phyloP scores from a whole-genome alignment of 2,888 invertebrate genomes.

The Dryobota labecula region DNA sequence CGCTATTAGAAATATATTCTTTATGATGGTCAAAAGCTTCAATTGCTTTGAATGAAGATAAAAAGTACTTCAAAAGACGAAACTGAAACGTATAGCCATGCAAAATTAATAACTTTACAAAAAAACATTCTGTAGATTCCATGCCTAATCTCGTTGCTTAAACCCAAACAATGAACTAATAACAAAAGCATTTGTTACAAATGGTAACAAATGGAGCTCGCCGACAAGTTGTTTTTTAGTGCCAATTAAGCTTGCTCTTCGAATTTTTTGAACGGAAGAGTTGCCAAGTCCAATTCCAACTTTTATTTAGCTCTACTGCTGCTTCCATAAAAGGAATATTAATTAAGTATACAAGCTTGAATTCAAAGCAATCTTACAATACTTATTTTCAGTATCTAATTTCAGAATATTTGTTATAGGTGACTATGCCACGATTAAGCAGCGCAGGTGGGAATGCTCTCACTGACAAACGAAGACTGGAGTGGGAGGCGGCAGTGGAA shows the following conservation, averaged over 20 bases:
- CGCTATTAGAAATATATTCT: not conserved
- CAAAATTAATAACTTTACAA: not conserved
- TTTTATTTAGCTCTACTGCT: conserved; percentile 44
- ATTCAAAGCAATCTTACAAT: not conserved
- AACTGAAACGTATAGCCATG: not conserved
- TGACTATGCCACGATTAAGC: conserved; percentile 93
- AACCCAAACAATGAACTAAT: conserved; percentile 15
- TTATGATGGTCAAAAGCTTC: not conserved
- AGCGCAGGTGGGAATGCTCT: conserved; percentile 83
- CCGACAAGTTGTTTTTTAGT: conserved; percentile 69
- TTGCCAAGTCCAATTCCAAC: conserved; percentile 26
- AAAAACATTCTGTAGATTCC: conserved; percentile 5
- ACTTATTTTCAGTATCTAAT: conserved; percentile 8
- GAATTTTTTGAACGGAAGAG: conserved; percentile 38
- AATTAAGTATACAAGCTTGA: conserved; percentile 22
- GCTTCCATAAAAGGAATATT: conserved; percentile 26
- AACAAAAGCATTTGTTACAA: conserved; percentile 57
- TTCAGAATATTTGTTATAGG: conserved; percentile 85
- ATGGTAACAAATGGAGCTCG: conserved; percentile 66
- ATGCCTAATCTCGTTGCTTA: not conserved
- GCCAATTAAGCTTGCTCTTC: conserved; percentile 68
- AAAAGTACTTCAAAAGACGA: not conserved
- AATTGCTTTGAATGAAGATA: not conserved
- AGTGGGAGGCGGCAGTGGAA: conserved; percentile 94
- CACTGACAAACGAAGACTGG: conserved; percentile 90